These are phyloP conservation scores for Macrophya alboannulata DNA, from an alignment of 2,888 invertebrate species.

Conservation along the genomic window DNA sequence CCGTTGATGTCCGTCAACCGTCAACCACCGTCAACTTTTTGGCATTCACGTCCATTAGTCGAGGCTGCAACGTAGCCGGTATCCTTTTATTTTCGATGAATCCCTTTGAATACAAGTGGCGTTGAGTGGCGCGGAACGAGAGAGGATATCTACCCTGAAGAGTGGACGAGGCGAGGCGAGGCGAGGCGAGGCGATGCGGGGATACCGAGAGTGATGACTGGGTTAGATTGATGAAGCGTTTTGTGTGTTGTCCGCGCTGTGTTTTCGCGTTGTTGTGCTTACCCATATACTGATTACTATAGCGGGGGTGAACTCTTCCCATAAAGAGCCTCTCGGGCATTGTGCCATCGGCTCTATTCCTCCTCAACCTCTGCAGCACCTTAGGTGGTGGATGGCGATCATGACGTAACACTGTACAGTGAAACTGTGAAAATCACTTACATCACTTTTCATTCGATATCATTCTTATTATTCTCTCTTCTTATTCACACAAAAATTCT, in stretches of 20 bases:
- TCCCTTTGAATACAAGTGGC: constrained; percentile 45
- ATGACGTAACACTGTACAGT: neutral
- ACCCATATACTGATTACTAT: constrained; percentile 27
- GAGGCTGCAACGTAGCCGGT: neutral
- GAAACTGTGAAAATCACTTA: neutral
- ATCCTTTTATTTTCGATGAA: constrained; percentile 42
- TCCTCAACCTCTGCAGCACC: neutral
- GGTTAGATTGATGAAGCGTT: constrained; percentile 52
- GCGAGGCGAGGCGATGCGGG: neutral
- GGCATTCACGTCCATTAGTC: constrained; percentile 34
- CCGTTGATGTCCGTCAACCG: constrained; percentile 28
- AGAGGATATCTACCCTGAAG: constrained; percentile 9
- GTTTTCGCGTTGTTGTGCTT: constrained; percentile 21
- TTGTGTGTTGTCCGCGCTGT: constrained; percentile 28
- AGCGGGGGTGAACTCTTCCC: neutral
- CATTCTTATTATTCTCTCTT: no score
- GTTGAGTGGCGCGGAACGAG: constrained; percentile 41
- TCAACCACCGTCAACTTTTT: constrained; percentile 42
- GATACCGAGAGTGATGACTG: constrained; percentile 47
- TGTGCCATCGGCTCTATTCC: constrained; percentile 39
- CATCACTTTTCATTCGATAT: no score
- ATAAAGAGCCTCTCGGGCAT: constrained; percentile 38
- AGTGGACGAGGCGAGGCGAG: neutral
- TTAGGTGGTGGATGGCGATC: neutral
- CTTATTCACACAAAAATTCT: no score